Percentiles rank a stretch among this genome's conserved stretches.
Evolutionary conservation across 2,888 invertebrate species (phyloP).

Genomic region (Nemapogon koenigi): DNA sequence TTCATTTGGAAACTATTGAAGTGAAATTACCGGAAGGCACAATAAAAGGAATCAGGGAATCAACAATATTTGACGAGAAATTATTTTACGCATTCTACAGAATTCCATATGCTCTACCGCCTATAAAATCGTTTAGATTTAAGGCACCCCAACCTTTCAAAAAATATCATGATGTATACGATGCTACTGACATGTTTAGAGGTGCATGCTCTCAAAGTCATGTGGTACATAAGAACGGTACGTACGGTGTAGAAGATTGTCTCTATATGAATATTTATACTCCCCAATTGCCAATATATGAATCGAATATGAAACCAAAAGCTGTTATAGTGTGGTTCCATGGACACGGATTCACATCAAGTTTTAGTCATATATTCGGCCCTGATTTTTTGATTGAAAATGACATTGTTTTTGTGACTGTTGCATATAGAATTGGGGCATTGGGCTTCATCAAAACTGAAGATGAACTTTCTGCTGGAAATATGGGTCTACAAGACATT

Average conservation of each 20-base stretch:
- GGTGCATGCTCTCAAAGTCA: constrained; percentile 70
- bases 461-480: constrained; percentile 32
- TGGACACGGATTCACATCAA: constrained; percentile 46
- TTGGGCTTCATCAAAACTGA: constrained; percentile 49
- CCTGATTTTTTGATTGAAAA: constrained; percentile 50
- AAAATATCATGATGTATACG: constrained; percentile 59
- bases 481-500: constrained; percentile 57
- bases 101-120: constrained; percentile 45
- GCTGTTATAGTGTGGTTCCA: constrained; percentile 53
- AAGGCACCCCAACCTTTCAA: constrained; percentile 34
- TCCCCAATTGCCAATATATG: constrained; percentile 37
- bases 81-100: constrained; percentile 44
- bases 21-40: constrained; percentile 37
- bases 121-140: constrained; percentile 38
- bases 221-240: constrained; percentile 35
- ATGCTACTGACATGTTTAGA: constrained; percentile 55
- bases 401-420: constrained; percentile 37
- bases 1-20: constrained; percentile 22
- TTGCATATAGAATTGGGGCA: constrained; percentile 44
- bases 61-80: constrained; percentile 31
- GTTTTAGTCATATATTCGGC: constrained; percentile 50
- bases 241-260: constrained; percentile 66
- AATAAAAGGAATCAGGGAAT: constrained; percentile 28
- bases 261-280: constrained; percentile 74
- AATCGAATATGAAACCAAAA: constrained; percentile 23